phyloP scores from a whole-genome alignment of 2,888 invertebrate genomes.

The Ennomos erosarius region DNA sequence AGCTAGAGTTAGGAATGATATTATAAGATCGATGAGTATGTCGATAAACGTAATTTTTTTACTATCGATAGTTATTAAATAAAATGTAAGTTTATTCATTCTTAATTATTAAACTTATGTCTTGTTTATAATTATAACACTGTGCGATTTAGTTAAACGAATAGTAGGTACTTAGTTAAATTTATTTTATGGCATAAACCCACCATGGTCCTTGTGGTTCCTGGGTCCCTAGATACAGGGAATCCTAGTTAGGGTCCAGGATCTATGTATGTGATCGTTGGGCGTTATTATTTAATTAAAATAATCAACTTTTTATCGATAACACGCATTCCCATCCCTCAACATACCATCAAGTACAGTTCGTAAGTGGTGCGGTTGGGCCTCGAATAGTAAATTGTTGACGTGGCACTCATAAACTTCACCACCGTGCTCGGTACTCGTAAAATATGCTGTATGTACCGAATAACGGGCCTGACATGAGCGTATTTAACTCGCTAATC shows the following conservation, averaged over 20 bases:
- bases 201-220: no score
- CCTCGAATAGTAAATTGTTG: constrained; percentile 52
- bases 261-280: no score
- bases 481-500: constrained; percentile 37
- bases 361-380: constrained; percentile 51
- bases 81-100: not conserved
- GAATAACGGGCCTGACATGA: constrained; percentile 29
- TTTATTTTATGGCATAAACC: no score
- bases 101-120: no score
- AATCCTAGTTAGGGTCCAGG: no score
- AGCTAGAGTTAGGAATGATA: constrained; percentile 13
- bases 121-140: no score
- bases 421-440: constrained; percentile 42
- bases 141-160: no score
- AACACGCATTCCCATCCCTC: constrained; percentile 15
- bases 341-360: constrained; percentile 42
- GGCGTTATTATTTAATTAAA: no score
- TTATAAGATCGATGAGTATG: constrained; percentile 8
- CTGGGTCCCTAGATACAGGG: no score
- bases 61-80: not conserved
- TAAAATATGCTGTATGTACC: constrained; percentile 49
- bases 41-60: no score
- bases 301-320: constrained; percentile 17
- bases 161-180: no score
- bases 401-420: constrained; percentile 52